Evolutionary conservation across 2,888 invertebrate species (phyloP), one percentile per base, ranked within the genome.

Genomic region (Nebria brevicollis): DNA sequence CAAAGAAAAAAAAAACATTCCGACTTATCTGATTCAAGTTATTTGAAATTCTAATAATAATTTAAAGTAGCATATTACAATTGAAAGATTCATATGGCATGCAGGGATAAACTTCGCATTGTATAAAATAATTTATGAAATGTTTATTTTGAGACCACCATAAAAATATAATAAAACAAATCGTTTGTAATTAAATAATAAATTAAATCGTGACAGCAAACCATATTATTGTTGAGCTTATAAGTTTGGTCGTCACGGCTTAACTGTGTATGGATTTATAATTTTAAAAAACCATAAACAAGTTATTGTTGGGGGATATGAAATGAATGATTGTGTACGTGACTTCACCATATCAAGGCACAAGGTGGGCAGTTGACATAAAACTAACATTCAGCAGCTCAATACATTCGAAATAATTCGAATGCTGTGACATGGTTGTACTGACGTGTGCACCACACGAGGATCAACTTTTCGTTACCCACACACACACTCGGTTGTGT

Each of bases 211-310:
- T 26, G 70, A 70, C 26, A 70, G 70, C 20, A 70, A 20, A 34
- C 43, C 68, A 77, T 68, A 70, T 68, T 70, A 70, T 70, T 66
- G 15, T 43, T 34, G 25, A 77, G 42, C 77, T 77, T 77, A 77
- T 77, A 68, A 70, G 68, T 54, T 10, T 20, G 75, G 77, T 68
- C 5, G 43, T 25, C 66, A 77, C 66, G 68, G 68, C 68, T 77
- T 68, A 77, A 25, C 11, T 8, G 66, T 70, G 20, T 77, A 43
- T 68, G 41, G 25, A 54, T 70, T 42, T 25, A 42, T 70, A 54
- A 42, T 70, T 77, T 70, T 43, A 43, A 42, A 42, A 43, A 64
- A 43, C 42, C 70, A 13, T 75, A 75, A 75, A 75, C 25, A 77
- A 77, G 20, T 42, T 66, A 77, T 77, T 41, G 66, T 75, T 70